Percentiles rank a stretch among this genome's conserved stretches.
These are phyloP conservation scores for Tringa solitaria DNA, from an alignment of 2,113 vertebrate genomes.

Conservation along the genomic window DNA sequence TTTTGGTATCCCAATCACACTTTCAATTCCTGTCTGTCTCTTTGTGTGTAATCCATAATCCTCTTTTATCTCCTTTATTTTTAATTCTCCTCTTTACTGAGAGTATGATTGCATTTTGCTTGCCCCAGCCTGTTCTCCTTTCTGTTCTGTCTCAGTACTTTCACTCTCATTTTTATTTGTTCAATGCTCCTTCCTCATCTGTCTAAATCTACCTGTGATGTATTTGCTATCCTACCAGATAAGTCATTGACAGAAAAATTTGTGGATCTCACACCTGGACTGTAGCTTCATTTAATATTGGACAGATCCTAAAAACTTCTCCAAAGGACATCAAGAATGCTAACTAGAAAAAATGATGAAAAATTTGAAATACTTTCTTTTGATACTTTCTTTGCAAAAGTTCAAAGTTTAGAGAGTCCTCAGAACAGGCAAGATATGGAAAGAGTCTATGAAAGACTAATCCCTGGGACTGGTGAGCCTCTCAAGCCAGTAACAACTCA, in stretches of 20 bases:
- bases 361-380: background rate
- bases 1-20: background rate
- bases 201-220: background rate
- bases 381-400: background rate
- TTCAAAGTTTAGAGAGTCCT: background rate
- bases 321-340: background rate
- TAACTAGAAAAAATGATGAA: background rate
- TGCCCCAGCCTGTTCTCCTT: background rate
- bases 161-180: background rate
- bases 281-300: background rate
- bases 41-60: background rate
- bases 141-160: background rate
- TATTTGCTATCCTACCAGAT: background rate
- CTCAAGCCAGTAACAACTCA: background rate
- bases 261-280: background rate
- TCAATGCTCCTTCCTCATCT: background rate
- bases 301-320: background rate
- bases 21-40: background rate
- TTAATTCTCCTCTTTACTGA: background rate
- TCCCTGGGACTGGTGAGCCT: background rate
- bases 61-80: background rate
- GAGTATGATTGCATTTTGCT: background rate
- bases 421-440: background rate
- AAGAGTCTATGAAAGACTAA: background rate
- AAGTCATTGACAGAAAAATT: background rate